These are phyloP conservation scores for Silvanus unidentatus DNA, from an alignment of 2,888 invertebrate species.

Conservation along the genomic window DNA sequence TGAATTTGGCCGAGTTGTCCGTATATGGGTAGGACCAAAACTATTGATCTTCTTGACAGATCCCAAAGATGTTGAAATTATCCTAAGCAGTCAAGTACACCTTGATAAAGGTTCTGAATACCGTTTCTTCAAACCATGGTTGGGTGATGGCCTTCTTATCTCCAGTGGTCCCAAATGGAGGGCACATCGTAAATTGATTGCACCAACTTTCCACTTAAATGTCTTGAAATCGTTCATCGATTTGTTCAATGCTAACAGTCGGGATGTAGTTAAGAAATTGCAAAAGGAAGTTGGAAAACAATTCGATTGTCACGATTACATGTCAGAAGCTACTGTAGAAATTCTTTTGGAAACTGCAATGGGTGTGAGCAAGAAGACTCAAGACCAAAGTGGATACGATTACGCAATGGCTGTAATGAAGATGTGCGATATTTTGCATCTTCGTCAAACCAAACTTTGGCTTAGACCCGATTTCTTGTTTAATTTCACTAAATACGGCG, in stretches of 20 bases:
- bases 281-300: slow-evolving; percentile 64
- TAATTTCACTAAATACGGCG: slow-evolving; percentile 68
- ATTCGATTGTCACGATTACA: slow-evolving; percentile 77
- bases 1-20: slow-evolving; percentile 56
- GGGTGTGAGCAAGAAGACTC: slow-evolving; percentile 79
- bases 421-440: slow-evolving; percentile 79
- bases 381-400: slow-evolving; percentile 74
- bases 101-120: slow-evolving; percentile 77
- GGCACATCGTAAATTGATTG: slow-evolving; percentile 77
- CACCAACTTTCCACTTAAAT: slow-evolving; percentile 83
- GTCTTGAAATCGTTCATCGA: slow-evolving; percentile 82
- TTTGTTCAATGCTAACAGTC: slow-evolving; percentile 76
- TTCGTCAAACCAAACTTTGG: slow-evolving; percentile 76
- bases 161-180: slow-evolving; percentile 84
- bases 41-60: slow-evolving; percentile 68
- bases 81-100: slow-evolving; percentile 72
- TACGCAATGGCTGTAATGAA: slow-evolving; percentile 87
- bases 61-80: slow-evolving; percentile 71
- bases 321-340: slow-evolving; percentile 80
- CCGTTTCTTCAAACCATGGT: slow-evolving; percentile 76
- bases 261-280: slow-evolving; percentile 66
- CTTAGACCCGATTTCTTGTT: slow-evolving; percentile 72
- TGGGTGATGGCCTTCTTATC: slow-evolving; percentile 75
- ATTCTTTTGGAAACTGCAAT: slow-evolving; percentile 78
- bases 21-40: slow-evolving; percentile 72